Percentiles rank a stretch among this genome's conserved stretches.
Conservation (phyloP, 1,140 invertebrate genomes). For the Pseudoatta argentina region DNA sequence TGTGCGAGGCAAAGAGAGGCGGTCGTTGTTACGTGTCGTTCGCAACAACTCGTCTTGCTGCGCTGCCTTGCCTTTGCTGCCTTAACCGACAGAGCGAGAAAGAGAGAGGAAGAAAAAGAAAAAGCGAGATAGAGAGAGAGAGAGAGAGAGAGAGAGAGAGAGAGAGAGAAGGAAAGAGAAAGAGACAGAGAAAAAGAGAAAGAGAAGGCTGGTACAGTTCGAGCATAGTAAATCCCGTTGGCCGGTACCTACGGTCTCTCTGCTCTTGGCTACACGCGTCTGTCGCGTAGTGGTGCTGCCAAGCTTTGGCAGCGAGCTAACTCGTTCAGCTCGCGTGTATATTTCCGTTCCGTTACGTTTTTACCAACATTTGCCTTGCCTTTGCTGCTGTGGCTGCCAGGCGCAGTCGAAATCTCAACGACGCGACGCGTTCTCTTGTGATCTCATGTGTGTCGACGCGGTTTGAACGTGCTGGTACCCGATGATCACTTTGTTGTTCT, state of each 20-base stretch:
- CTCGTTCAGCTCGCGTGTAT: constrained; percentile 72
- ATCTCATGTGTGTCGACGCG: constrained; percentile 13
- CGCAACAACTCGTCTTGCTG: constrained; percentile 66
- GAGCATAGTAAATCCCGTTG: constrained; percentile 83
- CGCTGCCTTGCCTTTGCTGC: constrained; percentile 59
- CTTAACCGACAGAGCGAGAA: constrained; percentile 16
- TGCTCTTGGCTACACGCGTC: constrained; percentile 61
- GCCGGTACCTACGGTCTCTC: constrained; percentile 74
- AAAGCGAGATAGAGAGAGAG: neutral
- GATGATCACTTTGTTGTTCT: neutral
- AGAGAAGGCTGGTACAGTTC: constrained; percentile 73
- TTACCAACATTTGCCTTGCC: constrained; percentile 63
- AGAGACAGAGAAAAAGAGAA: constrained; percentile 37
- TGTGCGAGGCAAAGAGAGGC: constrained; percentile 69
- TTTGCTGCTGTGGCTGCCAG: constrained; percentile 30
- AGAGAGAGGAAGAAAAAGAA: neutral
- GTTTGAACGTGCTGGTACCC: neutral
- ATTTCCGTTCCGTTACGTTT: constrained; percentile 82
- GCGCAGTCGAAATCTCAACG: constrained; percentile 53
- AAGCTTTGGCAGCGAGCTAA: constrained; percentile 80
- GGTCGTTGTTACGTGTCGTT: constrained; percentile 75
- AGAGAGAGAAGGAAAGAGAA: constrained; percentile 15
- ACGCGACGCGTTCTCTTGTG: constrained; percentile 36
- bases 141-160: constrained; percentile 1
- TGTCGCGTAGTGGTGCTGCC: constrained; percentile 72